phyloP scores from a whole-genome alignment of 2,888 invertebrate genomes.

The Marasmarcha lunaedactyla region DNA sequence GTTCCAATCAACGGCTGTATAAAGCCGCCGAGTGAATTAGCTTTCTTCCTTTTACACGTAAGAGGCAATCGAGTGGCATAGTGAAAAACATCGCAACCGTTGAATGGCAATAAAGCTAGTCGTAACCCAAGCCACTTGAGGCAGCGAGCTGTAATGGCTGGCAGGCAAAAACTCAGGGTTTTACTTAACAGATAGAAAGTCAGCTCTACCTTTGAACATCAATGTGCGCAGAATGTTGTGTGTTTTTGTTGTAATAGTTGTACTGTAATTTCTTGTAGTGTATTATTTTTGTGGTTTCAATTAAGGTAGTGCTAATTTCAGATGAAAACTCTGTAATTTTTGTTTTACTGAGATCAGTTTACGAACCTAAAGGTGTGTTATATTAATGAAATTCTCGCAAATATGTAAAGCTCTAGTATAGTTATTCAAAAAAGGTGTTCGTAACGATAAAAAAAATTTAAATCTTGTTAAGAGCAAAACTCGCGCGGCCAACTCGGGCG shows the following conservation, averaged over 20 bases:
- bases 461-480: no score
- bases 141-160: constrained; percentile 42
- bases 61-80: constrained; percentile 25
- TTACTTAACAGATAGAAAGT: background rate
- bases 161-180: constrained; percentile 36
- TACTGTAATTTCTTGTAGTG: no score
- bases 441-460: no score
- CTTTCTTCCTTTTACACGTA: constrained; percentile 26
- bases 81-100: constrained; percentile 26
- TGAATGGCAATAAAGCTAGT: constrained; percentile 38
- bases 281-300: no score
- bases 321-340: no score
- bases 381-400: no score
- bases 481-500: no score
- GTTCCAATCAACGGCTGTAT: constrained; percentile 19
- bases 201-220: constrained; percentile 19
- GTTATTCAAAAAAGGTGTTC: no score
- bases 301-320: no score
- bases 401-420: no score
- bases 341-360: no score
- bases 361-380: no score
- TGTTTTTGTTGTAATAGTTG: background rate
- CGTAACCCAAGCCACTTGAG: constrained; percentile 37
- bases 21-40: constrained; percentile 21
- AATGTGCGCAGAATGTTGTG: constrained; percentile 22